Conservation (phyloP, 2,113 vertebrate genomes). For the Paradisaea rubra region DNA sequence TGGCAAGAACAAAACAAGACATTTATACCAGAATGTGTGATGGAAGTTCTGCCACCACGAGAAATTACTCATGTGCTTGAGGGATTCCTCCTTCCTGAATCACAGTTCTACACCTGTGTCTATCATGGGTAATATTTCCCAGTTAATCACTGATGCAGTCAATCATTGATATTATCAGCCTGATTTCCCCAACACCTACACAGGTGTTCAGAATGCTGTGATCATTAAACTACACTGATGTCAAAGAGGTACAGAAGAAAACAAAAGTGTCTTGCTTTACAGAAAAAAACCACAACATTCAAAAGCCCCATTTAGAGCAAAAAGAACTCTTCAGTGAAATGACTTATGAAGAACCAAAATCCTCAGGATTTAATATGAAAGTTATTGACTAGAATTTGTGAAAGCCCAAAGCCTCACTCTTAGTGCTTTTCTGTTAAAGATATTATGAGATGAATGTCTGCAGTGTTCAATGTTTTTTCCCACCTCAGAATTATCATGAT, state of each 20-base stretch:
- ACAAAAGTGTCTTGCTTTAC: neutral
- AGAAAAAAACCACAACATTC: neutral
- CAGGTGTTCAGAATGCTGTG: neutral
- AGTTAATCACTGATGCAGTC: neutral
- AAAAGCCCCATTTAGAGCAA: neutral
- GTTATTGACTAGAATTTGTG: neutral
- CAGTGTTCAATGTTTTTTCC: neutral
- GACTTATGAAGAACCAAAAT: neutral
- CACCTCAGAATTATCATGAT: neutral
- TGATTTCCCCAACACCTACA: neutral
- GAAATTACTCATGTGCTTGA: neutral
- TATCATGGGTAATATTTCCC: neutral
- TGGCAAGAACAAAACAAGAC: neutral
- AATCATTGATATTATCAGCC: neutral
- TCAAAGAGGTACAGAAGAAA: neutral
- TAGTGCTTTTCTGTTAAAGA: neutral
- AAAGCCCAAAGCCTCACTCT: neutral
- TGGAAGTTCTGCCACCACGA: neutral
- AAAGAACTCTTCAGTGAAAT: neutral
- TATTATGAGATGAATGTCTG: neutral
- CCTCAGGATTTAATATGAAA: neutral
- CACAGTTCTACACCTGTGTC: neutral
- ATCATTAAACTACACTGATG: neutral
- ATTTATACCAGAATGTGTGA: neutral
- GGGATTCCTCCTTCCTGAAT: neutral